phyloP scores from a whole-genome alignment of 2,888 invertebrate genomes.

The Brachylomia viminalis region DNA sequence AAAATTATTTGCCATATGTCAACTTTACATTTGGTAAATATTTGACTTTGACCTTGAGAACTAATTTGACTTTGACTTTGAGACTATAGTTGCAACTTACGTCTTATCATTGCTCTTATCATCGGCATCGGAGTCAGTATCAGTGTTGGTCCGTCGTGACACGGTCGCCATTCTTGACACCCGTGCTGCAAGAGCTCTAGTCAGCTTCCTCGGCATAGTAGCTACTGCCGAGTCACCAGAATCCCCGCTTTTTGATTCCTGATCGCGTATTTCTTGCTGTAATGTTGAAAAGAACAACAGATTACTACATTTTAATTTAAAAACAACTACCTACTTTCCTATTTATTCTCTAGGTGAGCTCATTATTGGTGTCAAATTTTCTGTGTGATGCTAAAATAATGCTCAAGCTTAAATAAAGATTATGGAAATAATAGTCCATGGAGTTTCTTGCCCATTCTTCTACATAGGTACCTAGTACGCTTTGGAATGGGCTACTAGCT shows the following conservation, averaged over 20 bases:
- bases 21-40: too few relatives aligned
- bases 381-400: neutral
- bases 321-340: neutral
- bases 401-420: neutral
- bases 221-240: slow-evolving; percentile 77
- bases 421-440: too few relatives aligned
- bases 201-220: slow-evolving; percentile 91
- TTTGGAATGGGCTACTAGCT: too few relatives aligned
- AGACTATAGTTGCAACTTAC: slow-evolving; percentile 64
- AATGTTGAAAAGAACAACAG: slow-evolving; percentile 24
- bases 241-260: slow-evolving; percentile 77
- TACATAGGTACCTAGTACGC: too few relatives aligned
- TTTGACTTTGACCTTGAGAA: too few relatives aligned
- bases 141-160: slow-evolving; percentile 89
- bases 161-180: slow-evolving; percentile 92
- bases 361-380: neutral
- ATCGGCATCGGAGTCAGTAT: slow-evolving; percentile 93
- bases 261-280: slow-evolving; percentile 73
- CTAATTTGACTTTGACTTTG: too few relatives aligned
- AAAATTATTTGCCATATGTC: too few relatives aligned
- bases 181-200: slow-evolving; percentile 92
- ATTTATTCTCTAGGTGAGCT: neutral
- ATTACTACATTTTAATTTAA: neutral
- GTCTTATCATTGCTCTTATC: slow-evolving; percentile 82
- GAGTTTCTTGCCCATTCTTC: too few relatives aligned